phyloP scores from a whole-genome alignment of 2,888 invertebrate genomes.

The Erebia palarica region DNA sequence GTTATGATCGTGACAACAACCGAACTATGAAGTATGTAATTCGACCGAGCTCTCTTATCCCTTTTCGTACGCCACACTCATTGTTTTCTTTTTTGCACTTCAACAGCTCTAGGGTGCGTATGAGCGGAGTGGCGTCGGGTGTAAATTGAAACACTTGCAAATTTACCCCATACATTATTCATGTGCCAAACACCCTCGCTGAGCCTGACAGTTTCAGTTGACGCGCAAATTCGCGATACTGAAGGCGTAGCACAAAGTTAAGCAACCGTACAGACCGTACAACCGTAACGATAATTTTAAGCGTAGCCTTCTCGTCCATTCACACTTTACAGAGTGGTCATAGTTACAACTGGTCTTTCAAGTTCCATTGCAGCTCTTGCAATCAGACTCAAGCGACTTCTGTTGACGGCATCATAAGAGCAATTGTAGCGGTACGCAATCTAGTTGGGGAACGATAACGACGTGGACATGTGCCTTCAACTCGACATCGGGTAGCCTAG shows the following conservation, averaged over 20 bases:
- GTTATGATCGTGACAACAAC: background rate
- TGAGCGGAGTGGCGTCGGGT: slow-evolving; percentile 73
- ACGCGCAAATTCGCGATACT: slow-evolving; percentile 62
- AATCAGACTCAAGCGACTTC: too few species aligned
- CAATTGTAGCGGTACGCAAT: too few species aligned
- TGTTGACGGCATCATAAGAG: too few species aligned
- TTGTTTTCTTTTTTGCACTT: slow-evolving; percentile 79
- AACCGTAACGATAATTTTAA: too few species aligned
- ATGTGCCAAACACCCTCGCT: slow-evolving; percentile 73
- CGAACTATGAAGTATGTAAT: slow-evolving; percentile 47
- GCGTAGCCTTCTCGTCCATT: too few species aligned
- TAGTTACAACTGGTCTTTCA: too few species aligned
- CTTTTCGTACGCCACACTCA: slow-evolving; percentile 51
- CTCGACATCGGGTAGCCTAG: too few species aligned
- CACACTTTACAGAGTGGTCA: too few species aligned
- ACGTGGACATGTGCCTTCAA: too few species aligned
- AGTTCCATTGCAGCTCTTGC: too few species aligned
- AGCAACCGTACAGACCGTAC: background rate
- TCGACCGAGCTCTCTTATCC: slow-evolving; percentile 44
- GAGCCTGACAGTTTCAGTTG: slow-evolving; percentile 66
- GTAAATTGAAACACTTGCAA: slow-evolving; percentile 83
- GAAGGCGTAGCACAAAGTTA: slow-evolving; percentile 36
- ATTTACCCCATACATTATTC: slow-evolving; percentile 81
- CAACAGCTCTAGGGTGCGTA: slow-evolving; percentile 71
- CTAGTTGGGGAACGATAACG: too few species aligned